Evolutionary conservation across 2,888 invertebrate species (phyloP).

Genomic region (Rotaria macrura): DNA sequence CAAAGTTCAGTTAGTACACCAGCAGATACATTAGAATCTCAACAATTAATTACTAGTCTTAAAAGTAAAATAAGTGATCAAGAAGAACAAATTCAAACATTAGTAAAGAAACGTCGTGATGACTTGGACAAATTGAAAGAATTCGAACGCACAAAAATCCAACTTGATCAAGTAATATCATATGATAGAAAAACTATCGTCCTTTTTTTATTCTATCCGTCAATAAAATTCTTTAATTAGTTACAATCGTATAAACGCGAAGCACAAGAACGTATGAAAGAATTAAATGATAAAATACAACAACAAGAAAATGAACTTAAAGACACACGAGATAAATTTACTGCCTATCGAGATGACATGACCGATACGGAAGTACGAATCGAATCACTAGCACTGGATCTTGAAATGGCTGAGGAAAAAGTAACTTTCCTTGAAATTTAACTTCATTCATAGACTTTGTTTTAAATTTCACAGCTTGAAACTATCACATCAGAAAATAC

Average conservation of each 20-base stretch:
- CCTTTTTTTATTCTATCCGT: too few relatives aligned
- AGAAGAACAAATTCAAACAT: slow-evolving; percentile 79
- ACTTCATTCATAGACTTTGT: not conserved
- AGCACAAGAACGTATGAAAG: slow-evolving; percentile 78
- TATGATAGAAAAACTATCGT: not conserved
- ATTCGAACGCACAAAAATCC: slow-evolving; percentile 75
- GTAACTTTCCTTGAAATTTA: slow-evolving; percentile 37
- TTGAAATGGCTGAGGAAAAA: slow-evolving; percentile 97
- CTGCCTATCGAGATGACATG: slow-evolving; percentile 81
- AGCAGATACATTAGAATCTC: not conserved
- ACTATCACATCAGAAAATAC: slow-evolving; percentile 19
- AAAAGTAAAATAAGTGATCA: slow-evolving; percentile 62
- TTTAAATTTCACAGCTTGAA: not conserved
- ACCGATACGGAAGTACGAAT: slow-evolving; percentile 81
- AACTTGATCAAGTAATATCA: slow-evolving; percentile 64
- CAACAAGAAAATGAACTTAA: slow-evolving; percentile 60
- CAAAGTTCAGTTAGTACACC: too few relatives aligned
- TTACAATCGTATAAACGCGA: slow-evolving; percentile 81
- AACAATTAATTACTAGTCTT: not conserved
- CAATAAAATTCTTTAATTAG: slow-evolving; percentile 37
- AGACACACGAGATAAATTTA: slow-evolving; percentile 75
- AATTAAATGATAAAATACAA: slow-evolving; percentile 70
- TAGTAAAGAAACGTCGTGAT: slow-evolving; percentile 69
- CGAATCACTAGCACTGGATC: slow-evolving; percentile 92
- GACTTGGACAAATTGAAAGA: slow-evolving; percentile 84